These are phyloP conservation scores for Platycheirus albimanus DNA, from an alignment of 2,888 invertebrate species.

Conservation along the genomic window DNA sequence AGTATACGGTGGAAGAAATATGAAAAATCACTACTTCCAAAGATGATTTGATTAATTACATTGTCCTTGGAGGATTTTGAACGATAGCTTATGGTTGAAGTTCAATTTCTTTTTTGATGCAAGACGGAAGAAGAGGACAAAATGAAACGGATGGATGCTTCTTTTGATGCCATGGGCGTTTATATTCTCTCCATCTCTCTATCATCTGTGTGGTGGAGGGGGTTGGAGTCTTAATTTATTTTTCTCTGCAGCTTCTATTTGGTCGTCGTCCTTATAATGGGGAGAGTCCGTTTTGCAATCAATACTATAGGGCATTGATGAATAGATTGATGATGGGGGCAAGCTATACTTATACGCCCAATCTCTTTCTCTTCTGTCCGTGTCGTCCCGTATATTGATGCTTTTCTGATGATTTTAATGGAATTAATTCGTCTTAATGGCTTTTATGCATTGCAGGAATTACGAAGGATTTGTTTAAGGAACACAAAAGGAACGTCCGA, in stretches of 20 bases:
- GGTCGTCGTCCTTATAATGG: slow-evolving; percentile 32
- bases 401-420: slow-evolving; percentile 67
- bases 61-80: slow-evolving; percentile 69
- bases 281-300: slow-evolving; percentile 54
- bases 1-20: slow-evolving; percentile 37
- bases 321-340: slow-evolving; percentile 69
- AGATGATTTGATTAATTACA: slow-evolving; percentile 73
- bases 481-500: slow-evolving; percentile 38
- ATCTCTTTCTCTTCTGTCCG: slow-evolving; percentile 11
- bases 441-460: slow-evolving; percentile 61
- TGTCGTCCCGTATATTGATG: slow-evolving; percentile 21
- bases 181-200: slow-evolving; percentile 19
- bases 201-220: too few relatives aligned
- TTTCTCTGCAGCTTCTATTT: slow-evolving; percentile 8
- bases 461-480: slow-evolving; percentile 56
- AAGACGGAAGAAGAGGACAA: slow-evolving; percentile 16
- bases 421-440: slow-evolving; percentile 71
- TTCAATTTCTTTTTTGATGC: slow-evolving; percentile 55
- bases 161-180: slow-evolving; percentile 50
- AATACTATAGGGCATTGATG: slow-evolving; percentile 58
- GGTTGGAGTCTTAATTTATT: slow-evolving; percentile 17
- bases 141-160: slow-evolving; percentile 34
- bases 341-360: slow-evolving; percentile 35
- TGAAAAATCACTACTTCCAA: slow-evolving; percentile 69
- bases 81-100: slow-evolving; percentile 71